phyloP scores from a whole-genome alignment of 1,140 invertebrate species.

The Rhopalosiphum padi region DNA sequence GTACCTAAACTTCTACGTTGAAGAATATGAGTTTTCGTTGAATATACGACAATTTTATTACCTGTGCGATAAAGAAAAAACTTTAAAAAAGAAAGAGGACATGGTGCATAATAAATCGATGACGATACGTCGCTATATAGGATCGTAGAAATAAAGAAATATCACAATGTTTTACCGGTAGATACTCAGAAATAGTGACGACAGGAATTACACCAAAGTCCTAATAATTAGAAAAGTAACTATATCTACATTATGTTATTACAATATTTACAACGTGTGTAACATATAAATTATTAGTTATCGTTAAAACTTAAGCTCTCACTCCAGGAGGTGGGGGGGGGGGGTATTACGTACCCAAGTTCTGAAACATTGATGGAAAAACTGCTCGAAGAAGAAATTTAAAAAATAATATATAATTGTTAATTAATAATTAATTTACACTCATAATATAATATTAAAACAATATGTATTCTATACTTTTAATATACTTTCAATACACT shows the following conservation, averaged over 20 bases:
- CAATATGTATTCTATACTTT: too few species aligned
- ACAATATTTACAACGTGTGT: too few species aligned
- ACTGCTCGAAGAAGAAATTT: too few species aligned
- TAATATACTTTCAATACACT: too few species aligned
- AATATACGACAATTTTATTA: conserved; percentile 19
- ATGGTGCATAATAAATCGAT: not conserved
- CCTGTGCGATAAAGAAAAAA: not conserved
- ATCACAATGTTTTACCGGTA: not conserved
- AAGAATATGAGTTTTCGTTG: conserved; percentile 8
- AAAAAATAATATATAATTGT: too few species aligned
- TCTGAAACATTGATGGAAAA: too few species aligned
- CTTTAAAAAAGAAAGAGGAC: not conserved
- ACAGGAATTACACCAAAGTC: not conserved
- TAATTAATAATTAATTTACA: too few species aligned
- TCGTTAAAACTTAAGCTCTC: not conserved
- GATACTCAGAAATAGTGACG: not conserved
- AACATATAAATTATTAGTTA: too few species aligned
- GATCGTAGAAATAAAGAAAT: not conserved
- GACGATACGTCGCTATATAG: not conserved
- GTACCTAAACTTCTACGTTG: not conserved
- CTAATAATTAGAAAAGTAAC: too few species aligned
- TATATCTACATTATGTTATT: too few species aligned
- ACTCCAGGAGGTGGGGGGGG: fast-evolving
- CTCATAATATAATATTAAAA: too few species aligned
- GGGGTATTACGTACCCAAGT: too few species aligned